A percentile compares a stretch with the other conserved stretches of the same genome.
Evolutionary conservation across 2,113 vertebrate genomes (phyloP).

Genomic region (Mormyrus lacerda): DNA sequence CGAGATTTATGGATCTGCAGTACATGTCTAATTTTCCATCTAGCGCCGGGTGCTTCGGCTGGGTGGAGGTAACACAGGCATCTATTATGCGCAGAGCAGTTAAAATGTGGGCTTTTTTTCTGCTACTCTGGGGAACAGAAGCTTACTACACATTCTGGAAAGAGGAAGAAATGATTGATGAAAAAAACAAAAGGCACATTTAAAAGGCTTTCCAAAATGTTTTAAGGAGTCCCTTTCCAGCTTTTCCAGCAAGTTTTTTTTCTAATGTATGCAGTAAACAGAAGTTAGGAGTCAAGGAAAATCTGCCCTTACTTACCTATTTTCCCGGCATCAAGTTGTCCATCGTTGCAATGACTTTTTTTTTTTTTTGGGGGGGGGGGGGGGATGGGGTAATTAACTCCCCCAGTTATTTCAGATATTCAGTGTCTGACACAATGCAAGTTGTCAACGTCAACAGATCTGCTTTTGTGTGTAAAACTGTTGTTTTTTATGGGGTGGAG

Average conservation of each 20-base stretch:
- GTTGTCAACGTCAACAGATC: constrained; percentile 2
- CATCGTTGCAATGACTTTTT: background rate
- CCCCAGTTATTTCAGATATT: background rate
- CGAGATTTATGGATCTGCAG: constrained; percentile 65
- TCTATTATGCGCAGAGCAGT: constrained; percentile 57
- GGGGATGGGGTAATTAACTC: background rate
- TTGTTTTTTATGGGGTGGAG: background rate
- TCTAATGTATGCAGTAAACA: constrained; percentile 20
- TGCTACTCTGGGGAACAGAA: constrained; percentile 48
- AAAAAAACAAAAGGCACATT: constrained; percentile 49
- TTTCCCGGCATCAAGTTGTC: background rate
- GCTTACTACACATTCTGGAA: constrained; percentile 48
- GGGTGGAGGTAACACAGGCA: constrained; percentile 53
- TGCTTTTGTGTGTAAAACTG: background rate
- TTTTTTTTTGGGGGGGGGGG: background rate
- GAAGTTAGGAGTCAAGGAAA: constrained; percentile 19
- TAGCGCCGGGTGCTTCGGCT: constrained; percentile 59
- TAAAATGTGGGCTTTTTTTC: constrained; percentile 53
- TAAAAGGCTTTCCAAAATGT: constrained; percentile 47
- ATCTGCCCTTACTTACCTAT: background rate
- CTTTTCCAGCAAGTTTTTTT: constrained; percentile 30
- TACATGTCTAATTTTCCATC: constrained; percentile 71
- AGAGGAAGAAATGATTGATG: constrained; percentile 51
- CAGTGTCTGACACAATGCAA: background rate
- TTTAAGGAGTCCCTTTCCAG: constrained; percentile 18